Evolutionary conservation across 2,888 invertebrate species (phyloP).

Genomic region (Nymphalis c-album): DNA sequence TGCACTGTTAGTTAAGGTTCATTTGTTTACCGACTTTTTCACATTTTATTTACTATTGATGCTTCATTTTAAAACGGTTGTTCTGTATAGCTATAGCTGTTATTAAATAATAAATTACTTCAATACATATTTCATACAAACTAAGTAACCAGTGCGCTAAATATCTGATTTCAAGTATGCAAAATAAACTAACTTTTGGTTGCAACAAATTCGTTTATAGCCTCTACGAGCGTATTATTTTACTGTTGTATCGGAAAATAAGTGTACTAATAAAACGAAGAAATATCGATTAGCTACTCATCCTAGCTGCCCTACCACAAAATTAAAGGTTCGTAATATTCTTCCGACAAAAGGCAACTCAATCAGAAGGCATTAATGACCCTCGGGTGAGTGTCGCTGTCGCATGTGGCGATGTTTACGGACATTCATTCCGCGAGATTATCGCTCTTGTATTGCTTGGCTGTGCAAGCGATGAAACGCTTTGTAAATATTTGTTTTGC

Average conservation of each 20-base stretch:
- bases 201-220: no score
- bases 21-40: no score
- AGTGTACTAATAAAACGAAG: not conserved
- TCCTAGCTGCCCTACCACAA: not conserved
- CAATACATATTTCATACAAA: no score
- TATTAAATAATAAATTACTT: no score
- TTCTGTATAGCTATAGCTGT: no score
- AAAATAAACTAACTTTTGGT: no score
- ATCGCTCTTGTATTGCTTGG: slow-evolving; percentile 7
- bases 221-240: no score
- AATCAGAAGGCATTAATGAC: slow-evolving; percentile 31
- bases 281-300: slow-evolving; percentile 1
- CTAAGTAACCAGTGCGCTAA: no score
- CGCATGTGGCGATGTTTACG: slow-evolving; percentile 25
- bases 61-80: no score
- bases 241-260: no score
- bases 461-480: not conserved
- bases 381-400: slow-evolving; percentile 9
- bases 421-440: slow-evolving; percentile 33
- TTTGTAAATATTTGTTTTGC: not conserved
- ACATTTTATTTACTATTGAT: no score
- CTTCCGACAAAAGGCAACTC: slow-evolving; percentile 17
- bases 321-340: slow-evolving; percentile 12
- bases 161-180: no score
- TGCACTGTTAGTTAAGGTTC: not conserved